phyloP scores from a whole-genome alignment of 2,113 vertebrate genomes.

The Telmatochromis sp. region DNA sequence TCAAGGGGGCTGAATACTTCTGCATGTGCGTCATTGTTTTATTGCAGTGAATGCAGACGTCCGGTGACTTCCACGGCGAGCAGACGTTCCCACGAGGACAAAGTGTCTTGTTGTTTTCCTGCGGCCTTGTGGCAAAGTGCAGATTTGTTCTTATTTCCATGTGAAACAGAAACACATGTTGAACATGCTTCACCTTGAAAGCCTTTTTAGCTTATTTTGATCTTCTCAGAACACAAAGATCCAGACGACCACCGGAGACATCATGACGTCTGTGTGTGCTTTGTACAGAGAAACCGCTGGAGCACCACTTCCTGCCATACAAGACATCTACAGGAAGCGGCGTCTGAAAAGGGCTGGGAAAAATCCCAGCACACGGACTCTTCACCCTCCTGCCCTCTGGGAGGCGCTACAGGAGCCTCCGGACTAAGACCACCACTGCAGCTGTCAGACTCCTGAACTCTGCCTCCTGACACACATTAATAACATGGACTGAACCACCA shows the following conservation, averaged over 20 bases:
- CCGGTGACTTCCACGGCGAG: fast-evolving
- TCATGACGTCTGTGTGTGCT: not conserved
- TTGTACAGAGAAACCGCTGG: not conserved
- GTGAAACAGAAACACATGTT: not conserved
- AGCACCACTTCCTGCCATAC: not conserved
- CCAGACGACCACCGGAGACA: not conserved
- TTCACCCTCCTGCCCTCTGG: not conserved
- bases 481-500: not conserved
- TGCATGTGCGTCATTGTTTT: not conserved
- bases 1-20: not conserved
- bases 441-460: not conserved
- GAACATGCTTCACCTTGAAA: not conserved
- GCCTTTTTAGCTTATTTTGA: not conserved
- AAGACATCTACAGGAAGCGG: not conserved
- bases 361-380: not conserved
- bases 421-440: not conserved
- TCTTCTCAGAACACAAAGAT: not conserved
- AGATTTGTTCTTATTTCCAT: not conserved
- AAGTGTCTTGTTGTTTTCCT: not conserved
- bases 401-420: not conserved
- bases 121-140: not conserved
- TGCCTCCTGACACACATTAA: not conserved
- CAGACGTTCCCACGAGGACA: not conserved
- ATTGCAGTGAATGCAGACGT: not conserved
- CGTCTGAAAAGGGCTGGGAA: not conserved